A percentile compares a stretch with the other conserved stretches of the same genome.
Evolutionary conservation across 2,113 vertebrate genomes (phyloP).

Genomic region (Odocoileus hemionus): DNA sequence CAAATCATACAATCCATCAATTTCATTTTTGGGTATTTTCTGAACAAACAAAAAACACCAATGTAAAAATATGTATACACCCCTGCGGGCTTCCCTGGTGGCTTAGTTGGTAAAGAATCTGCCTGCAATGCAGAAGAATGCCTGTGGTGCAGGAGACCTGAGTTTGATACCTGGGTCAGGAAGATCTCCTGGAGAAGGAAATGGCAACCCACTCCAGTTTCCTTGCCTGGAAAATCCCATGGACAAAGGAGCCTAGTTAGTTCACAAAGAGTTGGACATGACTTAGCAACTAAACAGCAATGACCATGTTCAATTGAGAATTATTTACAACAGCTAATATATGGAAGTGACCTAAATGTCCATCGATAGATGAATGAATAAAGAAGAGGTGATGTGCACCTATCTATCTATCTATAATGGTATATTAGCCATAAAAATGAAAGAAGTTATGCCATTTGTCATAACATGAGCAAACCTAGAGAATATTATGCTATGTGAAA

Average conservation of each 20-base stretch:
- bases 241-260: neutral
- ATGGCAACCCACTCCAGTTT: neutral
- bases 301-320: neutral
- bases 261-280: neutral
- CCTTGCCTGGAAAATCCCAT: neutral
- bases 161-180: neutral
- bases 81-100: neutral
- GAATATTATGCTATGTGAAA: neutral
- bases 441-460: neutral
- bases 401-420: neutral
- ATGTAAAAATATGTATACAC: neutral
- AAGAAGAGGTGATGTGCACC: neutral
- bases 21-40: neutral
- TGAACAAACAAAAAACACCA: neutral
- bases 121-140: neutral
- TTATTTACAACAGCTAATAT: neutral
- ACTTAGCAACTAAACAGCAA: neutral
- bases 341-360: neutral
- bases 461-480: neutral
- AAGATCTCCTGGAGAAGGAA: neutral
- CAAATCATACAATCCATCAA: neutral
- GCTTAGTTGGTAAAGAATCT: neutral
- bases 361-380: neutral
- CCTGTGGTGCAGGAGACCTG: neutral
- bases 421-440: neutral